Percentiles rank a stretch among this genome's conserved stretches.
These are phyloP conservation scores for Lophotriccus pileatus DNA, from an alignment of 2,797 vertebrate species.

Conservation along the genomic window DNA sequence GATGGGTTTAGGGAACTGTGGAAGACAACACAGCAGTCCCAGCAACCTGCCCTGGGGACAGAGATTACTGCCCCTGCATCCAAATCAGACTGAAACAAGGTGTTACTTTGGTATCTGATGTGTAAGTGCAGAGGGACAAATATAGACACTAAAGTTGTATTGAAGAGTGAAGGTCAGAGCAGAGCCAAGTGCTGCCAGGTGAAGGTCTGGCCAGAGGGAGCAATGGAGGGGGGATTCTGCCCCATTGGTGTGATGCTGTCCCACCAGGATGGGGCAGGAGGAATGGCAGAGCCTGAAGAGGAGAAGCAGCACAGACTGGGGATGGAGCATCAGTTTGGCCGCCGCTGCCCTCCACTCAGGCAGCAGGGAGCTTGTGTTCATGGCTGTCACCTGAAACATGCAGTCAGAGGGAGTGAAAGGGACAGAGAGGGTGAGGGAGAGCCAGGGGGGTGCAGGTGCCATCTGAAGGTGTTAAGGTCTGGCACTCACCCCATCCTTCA, in stretches of 20 bases:
- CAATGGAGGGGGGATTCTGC: not conserved
- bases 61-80: not conserved
- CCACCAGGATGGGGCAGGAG: not conserved
- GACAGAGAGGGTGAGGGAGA: not conserved
- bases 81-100: not conserved
- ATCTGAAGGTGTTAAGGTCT: accelerated
- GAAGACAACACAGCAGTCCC: not conserved
- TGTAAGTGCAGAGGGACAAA: not conserved
- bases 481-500: slow-evolving; percentile 85
- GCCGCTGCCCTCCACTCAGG: accelerated
- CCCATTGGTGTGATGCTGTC: not conserved
- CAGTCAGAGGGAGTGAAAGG: not conserved
- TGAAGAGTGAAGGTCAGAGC: not conserved
- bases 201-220: not conserved
- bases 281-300: not conserved
- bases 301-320: not conserved
- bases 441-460: not conserved
- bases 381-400: not conserved
- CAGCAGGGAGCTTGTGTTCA: not conserved
- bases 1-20: not conserved
- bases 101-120: not conserved
- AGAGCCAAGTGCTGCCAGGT: not conserved
- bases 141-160: accelerated
- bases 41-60: not conserved
- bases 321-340: accelerated